A percentile compares a stretch with the other conserved stretches of the same genome.
These are phyloP conservation scores for Microtus ochrogaster DNA, from an alignment of 2,113 vertebrate genomes.

Conservation along the genomic window DNA sequence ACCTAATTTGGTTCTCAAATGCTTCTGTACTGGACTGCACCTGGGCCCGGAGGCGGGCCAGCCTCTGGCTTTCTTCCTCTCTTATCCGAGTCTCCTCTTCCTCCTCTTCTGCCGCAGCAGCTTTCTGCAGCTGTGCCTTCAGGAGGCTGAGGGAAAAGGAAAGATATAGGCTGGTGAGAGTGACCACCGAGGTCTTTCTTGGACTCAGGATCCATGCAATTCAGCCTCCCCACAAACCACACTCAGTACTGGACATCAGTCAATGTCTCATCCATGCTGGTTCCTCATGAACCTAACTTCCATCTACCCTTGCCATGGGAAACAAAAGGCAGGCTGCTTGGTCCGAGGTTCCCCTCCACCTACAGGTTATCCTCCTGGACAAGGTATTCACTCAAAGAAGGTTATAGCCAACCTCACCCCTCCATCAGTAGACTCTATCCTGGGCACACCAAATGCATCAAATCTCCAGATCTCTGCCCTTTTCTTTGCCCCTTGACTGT, in stretches of 20 bases:
- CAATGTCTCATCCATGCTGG: neutral
- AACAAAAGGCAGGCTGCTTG: neutral
- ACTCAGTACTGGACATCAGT: neutral
- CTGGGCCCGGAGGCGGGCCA: conserved; percentile 84
- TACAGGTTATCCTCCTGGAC: neutral
- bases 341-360: neutral
- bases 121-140: conserved; percentile 83
- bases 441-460: neutral
- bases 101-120: conserved; percentile 73
- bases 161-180: neutral
- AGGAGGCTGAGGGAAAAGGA: conserved; percentile 82
- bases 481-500: neutral
- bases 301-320: neutral
- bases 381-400: neutral
- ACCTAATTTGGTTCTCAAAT: conserved; percentile 89
- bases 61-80: conserved; percentile 79
- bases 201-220: neutral
- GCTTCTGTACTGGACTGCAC: conserved; percentile 76
- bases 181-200: neutral
- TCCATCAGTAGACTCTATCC: neutral
- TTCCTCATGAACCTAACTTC: neutral
- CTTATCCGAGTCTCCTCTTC: conserved; percentile 81
- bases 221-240: neutral
- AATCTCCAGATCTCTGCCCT: neutral
- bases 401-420: neutral